Base-by-base conservation (phyloP, 30 jellyfish, hydroid and myxozoan species). In the Chrysaora quinquecirrha region DNA sequence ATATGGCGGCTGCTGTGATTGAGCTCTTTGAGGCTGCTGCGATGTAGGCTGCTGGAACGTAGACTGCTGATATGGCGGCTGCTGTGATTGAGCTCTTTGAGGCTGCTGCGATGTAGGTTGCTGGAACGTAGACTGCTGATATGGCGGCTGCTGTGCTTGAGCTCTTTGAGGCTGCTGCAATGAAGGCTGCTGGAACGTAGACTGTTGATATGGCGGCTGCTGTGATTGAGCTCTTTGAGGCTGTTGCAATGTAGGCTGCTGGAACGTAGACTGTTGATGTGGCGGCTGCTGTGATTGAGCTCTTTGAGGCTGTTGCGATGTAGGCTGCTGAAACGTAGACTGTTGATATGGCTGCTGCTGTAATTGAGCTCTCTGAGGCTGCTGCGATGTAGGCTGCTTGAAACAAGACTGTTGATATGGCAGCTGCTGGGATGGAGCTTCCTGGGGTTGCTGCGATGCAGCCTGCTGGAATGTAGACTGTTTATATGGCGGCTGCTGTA, bases 1-100 rank as follows among this genome's bases (percentile, higher is more conserved):
- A 29, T 4, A 29, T 21, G 9, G 27, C 72, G 16, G 73, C 58
- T 43, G 58, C 58, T 43, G 58, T 20, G 68, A 20, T 20, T 12
- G 25, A 52, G 25, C 25, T 25, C 19, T 12, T 38, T 38, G 32
- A 9, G 2, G 74, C 68, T 52, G 68, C 25, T 52, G 68, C 25
- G 12, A 25, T 20, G 12, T 16, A 3, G 68, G 68, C 71, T 47
- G 89, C 82, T 35, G 76, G 54, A 25, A 43, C 46, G n/a, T 23
- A 27, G 43, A 31, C 64, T 21, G 64, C n/a, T 23, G 49, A 29
- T 4, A 29, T 21, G 9, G 27, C 72, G 16, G 73, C 58, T 43
- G 58, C 58, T 43, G 58, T 20, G 68, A 20, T 20, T 12, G 25
- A 52, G 25, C 25, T 25, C 19, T 12, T 38, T 38, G 32, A 9